Percentiles rank a stretch among this genome's conserved stretches.
Evolutionary conservation across 2,888 invertebrate genomes (phyloP).

Genomic region (Tachina fera): DNA sequence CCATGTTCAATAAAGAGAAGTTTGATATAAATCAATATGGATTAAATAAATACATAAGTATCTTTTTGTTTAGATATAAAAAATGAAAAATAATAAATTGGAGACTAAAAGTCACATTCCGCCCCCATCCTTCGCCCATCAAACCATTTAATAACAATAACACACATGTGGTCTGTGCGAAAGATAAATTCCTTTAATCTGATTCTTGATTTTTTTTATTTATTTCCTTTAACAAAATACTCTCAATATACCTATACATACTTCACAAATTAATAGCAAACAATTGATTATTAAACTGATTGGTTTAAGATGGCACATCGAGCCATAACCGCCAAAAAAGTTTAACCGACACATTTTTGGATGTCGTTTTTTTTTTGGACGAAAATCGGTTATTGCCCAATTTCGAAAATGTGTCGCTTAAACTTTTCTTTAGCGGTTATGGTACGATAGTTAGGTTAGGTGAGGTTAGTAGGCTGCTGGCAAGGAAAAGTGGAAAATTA

Average conservation of each 20-base stretch:
- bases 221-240: not conserved
- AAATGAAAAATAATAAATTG: conserved; percentile 52
- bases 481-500: no score
- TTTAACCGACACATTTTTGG: no score
- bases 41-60: conserved; percentile 10
- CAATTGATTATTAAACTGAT: not conserved
- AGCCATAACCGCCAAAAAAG: no score
- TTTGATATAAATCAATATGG: conserved; percentile 45
- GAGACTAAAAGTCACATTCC: conserved; percentile 42
- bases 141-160: not conserved
- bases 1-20: conserved; percentile 9
- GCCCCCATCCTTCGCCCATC: not conserved
- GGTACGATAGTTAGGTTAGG: no score
- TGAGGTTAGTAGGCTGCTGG: no score
- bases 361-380: no score
- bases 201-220: conserved; percentile 7
- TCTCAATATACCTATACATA: not conserved
- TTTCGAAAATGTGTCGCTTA: no score
- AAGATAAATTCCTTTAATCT: conserved; percentile 35
- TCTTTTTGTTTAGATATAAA: conserved; percentile 39
- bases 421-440: no score
- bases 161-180: not conserved
- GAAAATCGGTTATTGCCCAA: no score
- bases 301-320: not conserved
- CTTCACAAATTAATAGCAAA: conserved; percentile 22